Evolutionary conservation across 2,888 invertebrate genomes (phyloP).

Genomic region (Chrysotoxum bicinctum): DNA sequence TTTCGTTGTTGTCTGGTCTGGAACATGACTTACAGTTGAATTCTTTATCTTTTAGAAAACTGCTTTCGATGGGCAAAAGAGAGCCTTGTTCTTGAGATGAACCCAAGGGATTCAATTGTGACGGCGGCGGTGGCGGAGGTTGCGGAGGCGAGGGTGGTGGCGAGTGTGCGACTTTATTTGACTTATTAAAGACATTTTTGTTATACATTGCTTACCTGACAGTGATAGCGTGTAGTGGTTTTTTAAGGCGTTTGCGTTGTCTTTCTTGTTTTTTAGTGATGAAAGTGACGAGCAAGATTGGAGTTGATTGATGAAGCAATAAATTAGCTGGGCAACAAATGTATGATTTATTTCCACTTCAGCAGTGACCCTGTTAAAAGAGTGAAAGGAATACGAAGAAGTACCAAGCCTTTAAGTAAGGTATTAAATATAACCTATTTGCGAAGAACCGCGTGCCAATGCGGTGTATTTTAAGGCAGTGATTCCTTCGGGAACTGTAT

Average conservation of each 20-base stretch:
- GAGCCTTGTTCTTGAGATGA: not conserved
- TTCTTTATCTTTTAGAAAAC: no score
- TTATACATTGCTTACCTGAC: conserved; percentile 6
- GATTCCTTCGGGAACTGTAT: not conserved
- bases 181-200: not conserved
- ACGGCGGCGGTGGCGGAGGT: not conserved
- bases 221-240: not conserved
- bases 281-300: not conserved
- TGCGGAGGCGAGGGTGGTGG: no score
- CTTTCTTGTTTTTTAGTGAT: no score
- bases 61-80: not conserved
- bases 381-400: not conserved
- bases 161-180: not conserved
- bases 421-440: not conserved
- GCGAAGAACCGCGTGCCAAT: not conserved
- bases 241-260: no score
- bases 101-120: not conserved
- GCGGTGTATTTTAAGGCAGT: not conserved
- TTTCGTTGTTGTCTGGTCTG: not conserved
- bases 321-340: not conserved
- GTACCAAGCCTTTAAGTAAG: not conserved
- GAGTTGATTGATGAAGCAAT: not conserved
- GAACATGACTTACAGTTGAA: not conserved
- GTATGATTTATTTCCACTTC: not conserved
- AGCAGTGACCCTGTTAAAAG: not conserved